phyloP scores from a whole-genome alignment of 2,888 invertebrate species.

The Penaeus monodon region DNA sequence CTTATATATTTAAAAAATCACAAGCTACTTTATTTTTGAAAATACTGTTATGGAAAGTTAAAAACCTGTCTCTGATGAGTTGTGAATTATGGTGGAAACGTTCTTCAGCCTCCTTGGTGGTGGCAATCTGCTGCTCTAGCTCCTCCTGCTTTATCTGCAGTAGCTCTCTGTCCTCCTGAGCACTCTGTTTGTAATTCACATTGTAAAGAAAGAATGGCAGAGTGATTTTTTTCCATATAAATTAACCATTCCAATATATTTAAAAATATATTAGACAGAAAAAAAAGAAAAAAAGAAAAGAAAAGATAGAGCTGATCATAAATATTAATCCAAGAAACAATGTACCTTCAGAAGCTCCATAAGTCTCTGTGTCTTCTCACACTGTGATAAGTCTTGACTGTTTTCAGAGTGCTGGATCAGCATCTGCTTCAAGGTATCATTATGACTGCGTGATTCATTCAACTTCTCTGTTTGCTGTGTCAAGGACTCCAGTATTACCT shows the following conservation, averaged over 20 bases:
- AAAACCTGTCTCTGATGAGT: constrained; percentile 63
- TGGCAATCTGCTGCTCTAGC: constrained; percentile 79
- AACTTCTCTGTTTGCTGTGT: constrained; percentile 92
- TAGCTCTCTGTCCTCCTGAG: constrained; percentile 84
- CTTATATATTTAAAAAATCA: no score
- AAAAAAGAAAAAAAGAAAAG: neutral
- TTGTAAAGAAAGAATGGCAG: neutral
- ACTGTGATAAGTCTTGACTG: constrained; percentile 62
- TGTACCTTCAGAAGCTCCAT: constrained; percentile 84
- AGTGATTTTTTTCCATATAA: neutral
- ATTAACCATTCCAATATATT: constrained; percentile 76
- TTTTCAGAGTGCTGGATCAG: constrained; percentile 69
- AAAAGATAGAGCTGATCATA: neutral
- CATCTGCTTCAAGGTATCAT: constrained; percentile 86
- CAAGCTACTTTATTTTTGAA: no score
- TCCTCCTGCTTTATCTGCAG: constrained; percentile 84
- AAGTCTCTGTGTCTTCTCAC: constrained; percentile 83
- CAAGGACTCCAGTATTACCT: constrained; percentile 82
- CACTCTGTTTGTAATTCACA: constrained; percentile 71
- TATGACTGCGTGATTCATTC: constrained; percentile 86
- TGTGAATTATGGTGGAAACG: constrained; percentile 60
- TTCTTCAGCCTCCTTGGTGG: constrained; percentile 75
- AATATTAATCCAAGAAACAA: neutral
- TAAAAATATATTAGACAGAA: neutral
- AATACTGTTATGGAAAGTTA: no score